Evolutionary conservation across 2,113 vertebrate genomes (phyloP).

Genomic region (Muscicapa adusta): DNA sequence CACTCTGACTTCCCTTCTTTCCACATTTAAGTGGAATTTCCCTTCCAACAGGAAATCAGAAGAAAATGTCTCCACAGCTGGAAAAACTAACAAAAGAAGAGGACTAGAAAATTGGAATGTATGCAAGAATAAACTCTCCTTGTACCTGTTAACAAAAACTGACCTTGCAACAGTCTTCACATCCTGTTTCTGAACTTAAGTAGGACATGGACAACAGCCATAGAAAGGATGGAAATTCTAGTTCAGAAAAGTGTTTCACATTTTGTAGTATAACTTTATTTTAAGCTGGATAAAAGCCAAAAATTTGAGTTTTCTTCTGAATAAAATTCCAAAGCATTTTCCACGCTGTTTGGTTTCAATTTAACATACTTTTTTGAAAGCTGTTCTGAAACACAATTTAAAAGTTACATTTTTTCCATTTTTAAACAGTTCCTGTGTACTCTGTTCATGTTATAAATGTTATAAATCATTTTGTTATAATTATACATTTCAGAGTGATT

Average conservation of each 20-base stretch:
- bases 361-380: not conserved
- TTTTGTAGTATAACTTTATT: not conserved
- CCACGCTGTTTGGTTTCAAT: not conserved
- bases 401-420: not conserved
- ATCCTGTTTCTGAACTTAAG: not conserved
- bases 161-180: not conserved
- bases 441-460: not conserved
- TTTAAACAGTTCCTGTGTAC: not conserved
- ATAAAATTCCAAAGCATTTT: conserved; percentile 11
- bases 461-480: not conserved
- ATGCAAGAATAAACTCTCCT: not conserved
- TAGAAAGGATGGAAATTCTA: not conserved
- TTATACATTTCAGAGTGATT: not conserved
- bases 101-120: not conserved
- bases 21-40: not conserved
- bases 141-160: not conserved
- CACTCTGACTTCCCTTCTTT: not conserved
- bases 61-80: conserved; percentile 10
- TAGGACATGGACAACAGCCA: not conserved
- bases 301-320: not conserved
- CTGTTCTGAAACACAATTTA: not conserved
- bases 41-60: not conserved
- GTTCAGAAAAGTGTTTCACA: not conserved
- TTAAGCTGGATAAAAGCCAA: not conserved
- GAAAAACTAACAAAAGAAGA: not conserved